Base-by-base conservation (phyloP, 2,113 vertebrate species). In the Scopus umbretta region DNA sequence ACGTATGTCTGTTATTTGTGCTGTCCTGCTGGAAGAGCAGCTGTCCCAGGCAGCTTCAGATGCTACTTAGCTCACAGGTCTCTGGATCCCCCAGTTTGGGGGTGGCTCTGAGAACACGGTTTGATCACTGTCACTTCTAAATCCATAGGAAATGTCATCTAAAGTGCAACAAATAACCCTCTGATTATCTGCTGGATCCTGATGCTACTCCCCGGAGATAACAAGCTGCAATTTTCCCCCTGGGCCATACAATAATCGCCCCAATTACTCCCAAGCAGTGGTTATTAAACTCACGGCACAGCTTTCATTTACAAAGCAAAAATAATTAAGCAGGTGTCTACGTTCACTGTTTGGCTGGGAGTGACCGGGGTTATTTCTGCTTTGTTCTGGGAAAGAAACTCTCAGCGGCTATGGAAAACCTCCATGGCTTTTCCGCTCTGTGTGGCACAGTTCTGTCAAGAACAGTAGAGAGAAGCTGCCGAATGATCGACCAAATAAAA, bases 181-280 rank as follows among this genome's bases (percentile, higher is more conserved):
- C 96, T 92, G 94, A 95, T 97, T 96, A 97, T 96, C 94, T 61
- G 61, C 94, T 87, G 89, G 59, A 87, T 97, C 88, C 93, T 96
- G 81, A 93, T 91, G 93, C 82, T 95, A 72, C 95, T 97, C 96
- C 94, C 96, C 40, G 87, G 92, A 96, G 96, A 97, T 95, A 97
- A 95, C 85, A 76, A 96, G 94, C 96, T 94, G 94, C 90, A 93
- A 92, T 94, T 88, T 88, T 92, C 89, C 95, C 97, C 93, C 52
- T 52, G 88, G 96, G 97, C 96, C 94, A 82, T 86, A 67, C 71
- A 92, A 95, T 96, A 96, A 97, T 96, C 73, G 7, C 92, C 96
- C 93, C 96, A 97, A 96, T 97, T 97, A 96, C 89, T 97, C 89
- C 95, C 88, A 83, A 97, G 96, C 95, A 94, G 96, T 66, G 89